Base-by-base conservation (phyloP, 35 echinoderm and acorn worm genomes). In the Amphiura filiformis region DNA sequence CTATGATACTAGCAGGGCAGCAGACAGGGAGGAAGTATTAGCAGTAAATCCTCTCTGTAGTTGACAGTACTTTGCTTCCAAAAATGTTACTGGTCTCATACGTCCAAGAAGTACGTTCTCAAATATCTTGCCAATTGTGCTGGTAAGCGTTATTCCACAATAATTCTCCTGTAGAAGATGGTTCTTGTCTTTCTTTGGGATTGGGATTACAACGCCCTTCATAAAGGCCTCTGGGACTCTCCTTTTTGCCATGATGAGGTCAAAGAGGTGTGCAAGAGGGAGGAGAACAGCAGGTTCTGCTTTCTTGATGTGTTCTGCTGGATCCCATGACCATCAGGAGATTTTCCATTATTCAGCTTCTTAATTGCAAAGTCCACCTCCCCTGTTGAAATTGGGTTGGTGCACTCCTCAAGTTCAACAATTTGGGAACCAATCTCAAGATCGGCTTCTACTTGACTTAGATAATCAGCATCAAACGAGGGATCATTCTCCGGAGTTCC, bases 301-400 rank as follows among this genome's bases (percentile, higher is more conserved):
- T 70, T 70, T 70, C 61, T 70, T 70, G 26, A 70, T 70, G 28
- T 70, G 61, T 23, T 70, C 61, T 70, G 61, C 61, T 70, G 61
- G 26, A 70, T 70, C 4, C 61, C 61, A 70, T 70, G 61, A 30
- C 61, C 61, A 30, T 70, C 61, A 15, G 61, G 17, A 70, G 61
- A 5, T 4, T 70, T 70, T 1, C 61, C 61, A 70, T 30, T 70
- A 30, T 70, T 70, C 26, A 70, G 26, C 26, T 70, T 70, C 28
- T 70, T 70, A n/a, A 70, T 70, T 5, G 61, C 61, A 13, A 13
- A 23, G 15, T 70, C 11, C 7, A 70, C 26, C 26, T 70, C 61
- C 15, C 4, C 28, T 70, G 61, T 70, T 26, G 11, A 13, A 70
- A 70, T 70, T 70, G 61, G 61, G 7, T 11, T 15, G 2, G 26